Evolutionary conservation across 2,888 invertebrate genomes (phyloP), one percentile per base, ranked within the genome.

Genomic region (Arenicola marina): DNA sequence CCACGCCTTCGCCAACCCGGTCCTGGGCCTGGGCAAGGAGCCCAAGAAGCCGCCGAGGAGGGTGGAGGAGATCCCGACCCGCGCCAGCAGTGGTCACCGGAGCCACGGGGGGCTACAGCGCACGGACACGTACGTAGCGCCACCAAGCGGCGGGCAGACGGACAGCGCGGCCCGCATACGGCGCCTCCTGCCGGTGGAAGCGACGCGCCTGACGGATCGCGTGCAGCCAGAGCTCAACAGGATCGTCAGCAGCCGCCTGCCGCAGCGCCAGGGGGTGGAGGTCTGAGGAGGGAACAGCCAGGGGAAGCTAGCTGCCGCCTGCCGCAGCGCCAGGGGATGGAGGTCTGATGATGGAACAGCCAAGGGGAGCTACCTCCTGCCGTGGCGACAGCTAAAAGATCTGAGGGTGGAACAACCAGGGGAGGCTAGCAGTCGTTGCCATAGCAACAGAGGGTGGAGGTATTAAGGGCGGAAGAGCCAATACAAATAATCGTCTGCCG

Each of bases 161-260:
- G 24, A 48, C 34, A 59, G 59, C 32, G 33, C 59, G 11, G 59
- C 51, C 4, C 26, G 59, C n/a, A 53, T 59, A 28, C 33, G 43
- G 7, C 51, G 34, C n/a, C 29, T 63, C n/a, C 51, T 63, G 1
- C 63, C 63, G 7, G 33, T 51, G 33, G 51, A 63, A 44, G 63
- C 63, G 4, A 56, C 51, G 18, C 31, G 51, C 18, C 60, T 63
- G 44, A 59, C 54, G 21, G 59, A 63, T 7, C 45, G 44, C 33
- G 56, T 63, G 1, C 57, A 63, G 31, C 63, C 63, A 11, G 63
- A 63, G 45, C 31, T 63, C 26, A 32, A 38, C 11, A 33, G 48
- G 18, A 63, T 63, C 24, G 32, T 63, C 18, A 34, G 4, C 24
- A 24, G n/a, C 7, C 48, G 48, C 26, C 15, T 48, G 26, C 15